Evolutionary conservation across 2,797 vertebrate species (phyloP).

Genomic region (Acrocephalus scirpaceus): DNA sequence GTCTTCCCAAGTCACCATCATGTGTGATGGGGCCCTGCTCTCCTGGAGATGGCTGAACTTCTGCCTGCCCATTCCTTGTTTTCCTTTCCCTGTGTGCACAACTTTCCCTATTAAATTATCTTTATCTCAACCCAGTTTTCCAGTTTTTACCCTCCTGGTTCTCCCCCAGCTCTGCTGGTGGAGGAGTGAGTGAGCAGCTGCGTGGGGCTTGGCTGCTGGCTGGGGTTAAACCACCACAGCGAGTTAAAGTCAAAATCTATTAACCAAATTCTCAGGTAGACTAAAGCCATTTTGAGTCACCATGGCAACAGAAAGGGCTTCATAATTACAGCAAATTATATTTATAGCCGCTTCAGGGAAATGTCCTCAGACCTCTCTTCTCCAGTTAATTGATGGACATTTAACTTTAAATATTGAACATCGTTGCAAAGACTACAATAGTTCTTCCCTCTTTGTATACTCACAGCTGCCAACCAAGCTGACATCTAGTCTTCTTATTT

Average conservation of each 20-base stretch:
- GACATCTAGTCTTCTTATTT: neutral
- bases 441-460: neutral
- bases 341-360: slow-evolving; percentile 9
- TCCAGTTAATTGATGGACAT: neutral
- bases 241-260: neutral
- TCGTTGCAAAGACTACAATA: neutral
- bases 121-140: neutral
- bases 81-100: neutral
- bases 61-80: neutral
- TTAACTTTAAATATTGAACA: neutral
- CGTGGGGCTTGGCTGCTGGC: neutral
- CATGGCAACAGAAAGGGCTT: neutral
- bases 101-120: neutral
- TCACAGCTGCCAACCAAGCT: neutral
- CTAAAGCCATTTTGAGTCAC: neutral
- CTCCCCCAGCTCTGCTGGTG: neutral
- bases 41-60: neutral
- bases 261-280: neutral
- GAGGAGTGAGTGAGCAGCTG: neutral
- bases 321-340: slow-evolving; percentile 7
- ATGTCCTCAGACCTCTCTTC: neutral
- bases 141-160: neutral
- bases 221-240: neutral
- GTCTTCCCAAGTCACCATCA: neutral
- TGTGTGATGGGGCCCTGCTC: no score